Evolutionary conservation across 2,888 invertebrate genomes (phyloP).

Genomic region (Apamea epomidion): DNA sequence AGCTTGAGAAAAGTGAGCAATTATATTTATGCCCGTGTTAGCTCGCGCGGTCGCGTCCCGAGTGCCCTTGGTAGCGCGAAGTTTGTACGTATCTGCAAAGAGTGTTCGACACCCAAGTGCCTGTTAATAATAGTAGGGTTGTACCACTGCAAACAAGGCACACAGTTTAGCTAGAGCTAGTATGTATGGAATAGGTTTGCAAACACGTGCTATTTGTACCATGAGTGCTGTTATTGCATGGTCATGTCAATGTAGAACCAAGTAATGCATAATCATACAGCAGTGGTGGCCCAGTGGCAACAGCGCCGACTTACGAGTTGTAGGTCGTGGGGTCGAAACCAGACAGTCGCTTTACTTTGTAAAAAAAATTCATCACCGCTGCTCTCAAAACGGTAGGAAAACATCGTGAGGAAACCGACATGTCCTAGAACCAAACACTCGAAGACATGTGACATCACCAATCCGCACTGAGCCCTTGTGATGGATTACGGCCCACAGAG

Average conservation of each 20-base stretch:
- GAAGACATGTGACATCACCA: too few species aligned
- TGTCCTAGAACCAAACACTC: too few species aligned
- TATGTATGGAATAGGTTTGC: slow-evolving; percentile 4
- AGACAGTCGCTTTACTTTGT: too few species aligned
- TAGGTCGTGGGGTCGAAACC: too few species aligned
- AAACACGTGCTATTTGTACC: slow-evolving; percentile 12
- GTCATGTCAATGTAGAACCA: slow-evolving; percentile 9
- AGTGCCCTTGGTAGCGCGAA: slow-evolving; percentile 37
- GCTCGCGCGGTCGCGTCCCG: slow-evolving; percentile 32
- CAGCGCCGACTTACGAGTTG: too few species aligned
- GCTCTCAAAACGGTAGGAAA: too few species aligned
- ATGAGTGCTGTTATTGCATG: background rate
- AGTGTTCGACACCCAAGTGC: slow-evolving; percentile 11
- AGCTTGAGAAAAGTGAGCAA: slow-evolving; percentile 67
- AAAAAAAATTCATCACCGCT: too few species aligned
- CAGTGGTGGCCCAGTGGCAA: too few species aligned
- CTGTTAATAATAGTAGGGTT: slow-evolving; percentile 30
- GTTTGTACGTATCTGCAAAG: slow-evolving; percentile 20
- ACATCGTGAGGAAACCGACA: too few species aligned
- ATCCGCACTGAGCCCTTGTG: too few species aligned
- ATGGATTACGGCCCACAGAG: too few species aligned
- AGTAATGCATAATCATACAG: background rate
- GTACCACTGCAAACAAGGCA: slow-evolving; percentile 19
- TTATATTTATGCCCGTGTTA: slow-evolving; percentile 56
- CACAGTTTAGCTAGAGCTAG: slow-evolving; percentile 24